Base-by-base conservation (phyloP, 1,140 invertebrate species). In the Psix sp. region DNA sequence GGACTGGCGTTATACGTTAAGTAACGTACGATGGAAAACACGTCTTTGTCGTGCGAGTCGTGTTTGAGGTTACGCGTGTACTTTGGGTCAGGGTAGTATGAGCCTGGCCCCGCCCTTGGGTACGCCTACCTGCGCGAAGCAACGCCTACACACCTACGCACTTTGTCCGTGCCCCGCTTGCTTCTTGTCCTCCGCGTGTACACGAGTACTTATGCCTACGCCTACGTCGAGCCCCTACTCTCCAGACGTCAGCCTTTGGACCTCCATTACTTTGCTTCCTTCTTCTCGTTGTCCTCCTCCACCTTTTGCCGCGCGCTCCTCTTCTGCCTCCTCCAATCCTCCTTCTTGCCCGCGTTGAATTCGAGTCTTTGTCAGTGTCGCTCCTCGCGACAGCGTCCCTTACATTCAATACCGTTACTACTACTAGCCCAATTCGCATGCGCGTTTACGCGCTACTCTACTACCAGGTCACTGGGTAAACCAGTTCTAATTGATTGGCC, bases 51-150 rank as follows among this genome's bases (percentile, higher is more conserved):
- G 51, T 31, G 24, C 29, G 13, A 59, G 15, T 5, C 51, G 46
- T 49, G 42, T 56, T 63, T 46, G 39, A 63, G 52, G 67, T 72
- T 40, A 72, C 39, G 62, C 67, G 74, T 76, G 67, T 29, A 66
- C 42, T 76, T 67, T 77, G 78, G 85, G 83, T 86, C 83, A 86
- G 84, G 78, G 78, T 80, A 80, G 76, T 80, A 80, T 78, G 82
- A 82, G 84, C 83, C 84, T 86, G 84, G 82, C 80, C 68, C 85
- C 85, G 83, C 84, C 84, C 84, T 74, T 83, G 80, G 84, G 79
- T 82, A 86, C 85, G 85, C 85, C 85, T 81, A 87, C 83, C 84
- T 85, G 84, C 82, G 83, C 83, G 77, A 68, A 78, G 82, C 33
- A 80, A 84, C 84, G 84, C 83, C 84, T 86, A 84, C 83, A 81